Evolutionary conservation across 2,113 vertebrate genomes (phyloP).

Genomic region (Hemiprocne comata): DNA sequence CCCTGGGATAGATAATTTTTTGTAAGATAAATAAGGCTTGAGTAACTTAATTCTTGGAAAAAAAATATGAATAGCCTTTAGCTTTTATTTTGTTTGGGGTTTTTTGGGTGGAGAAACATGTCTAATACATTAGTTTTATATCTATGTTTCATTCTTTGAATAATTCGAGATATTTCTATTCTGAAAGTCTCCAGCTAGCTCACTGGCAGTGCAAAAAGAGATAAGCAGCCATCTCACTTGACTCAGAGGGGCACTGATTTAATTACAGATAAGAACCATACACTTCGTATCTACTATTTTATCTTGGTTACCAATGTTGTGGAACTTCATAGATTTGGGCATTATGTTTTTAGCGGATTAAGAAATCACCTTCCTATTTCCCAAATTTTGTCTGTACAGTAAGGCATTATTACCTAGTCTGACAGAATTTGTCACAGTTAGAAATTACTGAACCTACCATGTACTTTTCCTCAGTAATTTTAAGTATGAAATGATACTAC

Average conservation of each 20-base stretch:
- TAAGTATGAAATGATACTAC: neutral
- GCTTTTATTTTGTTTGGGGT: neutral
- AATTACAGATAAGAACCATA: neutral
- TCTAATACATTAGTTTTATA: neutral
- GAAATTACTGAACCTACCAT: neutral
- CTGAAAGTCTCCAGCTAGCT: neutral
- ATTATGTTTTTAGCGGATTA: neutral
- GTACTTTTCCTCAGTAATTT: neutral
- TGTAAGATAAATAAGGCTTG: neutral
- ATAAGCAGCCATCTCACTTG: neutral
- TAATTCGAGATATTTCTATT: neutral
- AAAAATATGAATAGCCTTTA: neutral
- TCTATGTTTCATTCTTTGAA: neutral
- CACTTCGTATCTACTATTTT: neutral
- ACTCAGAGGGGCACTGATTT: constrained; percentile 14
- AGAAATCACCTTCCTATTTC: neutral
- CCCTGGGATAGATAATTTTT: neutral
- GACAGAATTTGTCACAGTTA: neutral
- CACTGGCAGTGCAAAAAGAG: neutral
- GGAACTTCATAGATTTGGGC: neutral
- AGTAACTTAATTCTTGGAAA: neutral
- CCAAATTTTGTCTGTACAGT: neutral
- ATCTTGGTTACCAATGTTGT: neutral
- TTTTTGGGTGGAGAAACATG: neutral
- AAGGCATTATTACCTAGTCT: neutral